Evolutionary conservation across 2,888 invertebrate species (phyloP).

Genomic region (Lithophane ornitopus): DNA sequence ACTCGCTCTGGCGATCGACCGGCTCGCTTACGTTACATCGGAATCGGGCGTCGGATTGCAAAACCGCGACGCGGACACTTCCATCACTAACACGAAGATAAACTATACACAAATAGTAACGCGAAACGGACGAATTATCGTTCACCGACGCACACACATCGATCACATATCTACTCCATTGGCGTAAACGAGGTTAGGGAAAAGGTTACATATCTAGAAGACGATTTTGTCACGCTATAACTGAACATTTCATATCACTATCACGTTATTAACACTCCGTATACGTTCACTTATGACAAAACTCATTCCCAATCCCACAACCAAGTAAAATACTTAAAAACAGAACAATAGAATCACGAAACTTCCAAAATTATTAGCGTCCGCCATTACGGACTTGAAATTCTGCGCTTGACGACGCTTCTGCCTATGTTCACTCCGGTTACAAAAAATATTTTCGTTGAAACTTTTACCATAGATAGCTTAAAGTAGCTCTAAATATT

Average conservation of each 20-base stretch:
- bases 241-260: slow-evolving; percentile 88
- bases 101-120: slow-evolving; percentile 86
- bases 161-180: slow-evolving; percentile 94
- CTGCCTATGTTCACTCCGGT: slow-evolving; percentile 89
- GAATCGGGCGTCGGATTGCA: slow-evolving; percentile 90
- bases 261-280: slow-evolving; percentile 84
- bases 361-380: slow-evolving; percentile 90
- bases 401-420: slow-evolving; percentile 90
- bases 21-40: slow-evolving; percentile 91
- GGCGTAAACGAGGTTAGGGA: slow-evolving; percentile 95
- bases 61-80: slow-evolving; percentile 90
- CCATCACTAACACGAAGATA: slow-evolving; percentile 88
- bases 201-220: slow-evolving; percentile 92
- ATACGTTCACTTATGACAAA: slow-evolving; percentile 81
- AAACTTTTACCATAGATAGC: slow-evolving; percentile 58
- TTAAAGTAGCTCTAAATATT: slow-evolving; percentile 43
- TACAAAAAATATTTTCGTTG: slow-evolving; percentile 80
- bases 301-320: slow-evolving; percentile 83
- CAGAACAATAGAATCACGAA: slow-evolving; percentile 90
- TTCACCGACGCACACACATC: slow-evolving; percentile 94
- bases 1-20: slow-evolving; percentile 91
- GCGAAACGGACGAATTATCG: slow-evolving; percentile 90
- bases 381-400: slow-evolving; percentile 90
- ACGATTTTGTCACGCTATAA: slow-evolving; percentile 90
- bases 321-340: slow-evolving; percentile 82